Conservation (phyloP, 2,113 vertebrate species). For the Ctenodactylus gundi region DNA sequence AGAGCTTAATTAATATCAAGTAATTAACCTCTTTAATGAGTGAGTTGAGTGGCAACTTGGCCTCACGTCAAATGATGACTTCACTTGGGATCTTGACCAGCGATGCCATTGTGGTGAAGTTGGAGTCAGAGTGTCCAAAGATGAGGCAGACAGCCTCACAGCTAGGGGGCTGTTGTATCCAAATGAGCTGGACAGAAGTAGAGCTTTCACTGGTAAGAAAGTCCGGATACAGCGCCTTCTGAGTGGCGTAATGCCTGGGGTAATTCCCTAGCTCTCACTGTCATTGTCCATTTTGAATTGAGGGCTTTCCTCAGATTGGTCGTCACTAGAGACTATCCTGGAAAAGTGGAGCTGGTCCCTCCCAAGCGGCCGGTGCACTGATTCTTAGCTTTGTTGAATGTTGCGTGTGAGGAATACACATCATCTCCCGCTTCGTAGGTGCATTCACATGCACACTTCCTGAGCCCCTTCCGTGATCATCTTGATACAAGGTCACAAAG, state of each 20-base stretch:
- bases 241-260: neutral
- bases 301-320: neutral
- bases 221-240: too few relatives aligned
- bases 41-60: neutral
- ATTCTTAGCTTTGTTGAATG: neutral
- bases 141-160: neutral
- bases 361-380: neutral
- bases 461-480: neutral
- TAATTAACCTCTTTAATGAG: slow-evolving; percentile 8
- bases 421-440: neutral
- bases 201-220: neutral
- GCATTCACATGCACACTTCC: too few relatives aligned
- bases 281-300: neutral
- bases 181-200: neutral
- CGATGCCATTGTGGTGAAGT: neutral
- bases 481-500: neutral
- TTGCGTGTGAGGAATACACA: neutral
- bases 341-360: neutral
- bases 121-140: neutral
- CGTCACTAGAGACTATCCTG: neutral
- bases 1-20: slow-evolving; percentile 28
- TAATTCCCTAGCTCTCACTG: neutral
- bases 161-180: neutral
- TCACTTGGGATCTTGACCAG: neutral
- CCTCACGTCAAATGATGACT: slow-evolving; percentile 9